phyloP scores from a whole-genome alignment of 2,113 vertebrate species.

The Mus pahari region DNA sequence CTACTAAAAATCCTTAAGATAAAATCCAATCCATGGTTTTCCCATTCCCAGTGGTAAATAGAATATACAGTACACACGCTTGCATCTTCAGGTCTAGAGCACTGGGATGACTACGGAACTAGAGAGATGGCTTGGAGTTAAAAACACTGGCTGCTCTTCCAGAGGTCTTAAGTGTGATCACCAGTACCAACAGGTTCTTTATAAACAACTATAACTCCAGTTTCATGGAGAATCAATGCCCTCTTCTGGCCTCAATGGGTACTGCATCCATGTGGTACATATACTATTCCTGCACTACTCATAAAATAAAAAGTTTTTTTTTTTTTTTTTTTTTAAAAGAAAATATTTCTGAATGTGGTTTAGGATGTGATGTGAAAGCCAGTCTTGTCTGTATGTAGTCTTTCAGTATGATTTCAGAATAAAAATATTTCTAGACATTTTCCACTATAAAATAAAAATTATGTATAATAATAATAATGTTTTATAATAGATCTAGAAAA shows the following conservation, averaged over 20 bases:
- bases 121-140: background rate
- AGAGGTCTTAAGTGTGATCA: background rate
- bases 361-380: conserved; percentile 4
- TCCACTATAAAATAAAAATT: conserved; percentile 20
- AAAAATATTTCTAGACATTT: background rate
- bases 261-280: background rate
- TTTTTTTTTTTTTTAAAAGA: background rate
- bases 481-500: background rate
- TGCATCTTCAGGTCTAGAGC: no score
- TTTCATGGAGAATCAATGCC: background rate
- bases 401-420: background rate
- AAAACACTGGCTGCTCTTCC: background rate
- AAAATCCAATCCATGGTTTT: background rate
- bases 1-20: background rate
- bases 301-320: background rate
- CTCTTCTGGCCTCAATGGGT: background rate
- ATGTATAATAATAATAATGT: conserved; percentile 49
- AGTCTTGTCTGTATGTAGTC: background rate
- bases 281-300: no score
- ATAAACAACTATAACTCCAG: background rate
- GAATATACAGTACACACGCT: background rate
- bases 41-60: background rate
- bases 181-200: background rate
- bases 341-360: background rate
- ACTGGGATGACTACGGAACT: background rate